These are phyloP conservation scores for Orthosia cruda DNA, from an alignment of 2,888 invertebrate species.

Conservation along the genomic window DNA sequence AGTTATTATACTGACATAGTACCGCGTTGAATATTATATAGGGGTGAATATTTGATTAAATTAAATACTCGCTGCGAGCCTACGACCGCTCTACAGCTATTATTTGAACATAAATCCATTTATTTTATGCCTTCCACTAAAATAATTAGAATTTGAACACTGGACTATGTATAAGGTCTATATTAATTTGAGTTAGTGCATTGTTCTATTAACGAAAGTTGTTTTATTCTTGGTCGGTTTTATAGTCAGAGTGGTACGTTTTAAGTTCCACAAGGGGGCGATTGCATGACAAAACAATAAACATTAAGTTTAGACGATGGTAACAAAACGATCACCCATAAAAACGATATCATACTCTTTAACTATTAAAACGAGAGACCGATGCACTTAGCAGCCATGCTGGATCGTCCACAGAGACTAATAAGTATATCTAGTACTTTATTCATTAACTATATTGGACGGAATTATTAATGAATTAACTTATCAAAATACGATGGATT, in stretches of 20 bases:
- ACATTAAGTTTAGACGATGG: slow-evolving; percentile 70
- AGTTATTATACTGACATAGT: slow-evolving; percentile 35
- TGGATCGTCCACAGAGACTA: slow-evolving; percentile 11
- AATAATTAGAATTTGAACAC: slow-evolving; percentile 38
- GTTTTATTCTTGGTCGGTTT: not conserved
- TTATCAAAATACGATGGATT: slow-evolving; percentile 16
- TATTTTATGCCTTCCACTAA: slow-evolving; percentile 48
- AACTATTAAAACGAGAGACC: slow-evolving; percentile 68
- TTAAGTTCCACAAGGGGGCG: slow-evolving; percentile 60
- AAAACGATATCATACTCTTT: slow-evolving; percentile 73
- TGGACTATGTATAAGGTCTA: slow-evolving; percentile 19
- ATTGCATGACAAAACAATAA: slow-evolving; percentile 74
- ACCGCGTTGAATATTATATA: slow-evolving; percentile 31
- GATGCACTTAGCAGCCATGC: slow-evolving; percentile 51
- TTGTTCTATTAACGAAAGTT: slow-evolving; percentile 18
- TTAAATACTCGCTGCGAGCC: slow-evolving; percentile 30
- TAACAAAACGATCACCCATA: slow-evolving; percentile 74
- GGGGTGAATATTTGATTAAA: slow-evolving; percentile 60
- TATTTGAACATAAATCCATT: slow-evolving; percentile 43
- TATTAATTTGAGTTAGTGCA: slow-evolving; percentile 41
- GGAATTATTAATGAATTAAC: slow-evolving; percentile 3
- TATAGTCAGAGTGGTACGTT: slow-evolving; percentile 25
- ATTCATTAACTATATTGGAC: slow-evolving; percentile 10
- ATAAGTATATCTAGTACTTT: slow-evolving; percentile 6
- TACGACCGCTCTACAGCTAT: slow-evolving; percentile 24